Evolutionary conservation across 35 echinoderm and acorn worm genomes (phyloP).

Genomic region (Stichopus chloronotus): DNA sequence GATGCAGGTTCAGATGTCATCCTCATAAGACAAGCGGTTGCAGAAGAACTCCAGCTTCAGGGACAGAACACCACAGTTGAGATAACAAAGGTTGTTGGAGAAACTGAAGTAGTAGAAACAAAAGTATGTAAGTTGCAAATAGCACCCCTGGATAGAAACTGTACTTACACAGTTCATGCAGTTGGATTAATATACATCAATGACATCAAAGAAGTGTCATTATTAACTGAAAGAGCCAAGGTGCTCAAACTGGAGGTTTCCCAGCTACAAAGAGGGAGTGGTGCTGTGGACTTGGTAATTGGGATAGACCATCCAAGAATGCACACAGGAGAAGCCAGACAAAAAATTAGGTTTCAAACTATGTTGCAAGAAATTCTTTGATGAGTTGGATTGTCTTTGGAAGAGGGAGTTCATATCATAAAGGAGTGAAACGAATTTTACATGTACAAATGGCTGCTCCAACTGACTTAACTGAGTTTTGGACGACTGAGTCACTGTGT

Average conservation of each 20-base stretch:
- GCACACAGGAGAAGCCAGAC: conserved; percentile 5
- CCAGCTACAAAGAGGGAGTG: conserved; percentile 40
- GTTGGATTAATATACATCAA: conserved; percentile 48
- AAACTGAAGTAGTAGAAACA: conserved; percentile 23
- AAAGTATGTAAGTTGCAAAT: conserved; percentile 39
- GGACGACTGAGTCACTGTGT: conserved; percentile 68
- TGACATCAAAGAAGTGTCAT: not conserved
- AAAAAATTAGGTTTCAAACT: not conserved
- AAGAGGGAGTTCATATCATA: not conserved
- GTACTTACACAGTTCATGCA: not conserved
- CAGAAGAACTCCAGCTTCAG: conserved; percentile 54
- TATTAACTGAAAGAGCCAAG: too few species aligned
- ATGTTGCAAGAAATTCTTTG: conserved; percentile 1
- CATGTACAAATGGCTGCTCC: conserved; percentile 50
- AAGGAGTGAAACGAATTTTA: conserved; percentile 27
- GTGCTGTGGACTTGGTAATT: conserved; percentile 45
- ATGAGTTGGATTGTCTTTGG: conserved; percentile 64
- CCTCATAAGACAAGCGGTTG: conserved; percentile 32
- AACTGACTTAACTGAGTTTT: conserved; percentile 71
- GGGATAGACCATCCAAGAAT: conserved; percentile 43
- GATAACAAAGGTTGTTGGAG: conserved; percentile 62
- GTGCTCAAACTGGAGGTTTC: too few species aligned
- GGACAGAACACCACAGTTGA: conserved; percentile 32
- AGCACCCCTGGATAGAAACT: too few species aligned
- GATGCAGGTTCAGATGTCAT: conserved; percentile 60